phyloP scores from a whole-genome alignment of 2,113 vertebrate species.

The Anolis sagrei region DNA sequence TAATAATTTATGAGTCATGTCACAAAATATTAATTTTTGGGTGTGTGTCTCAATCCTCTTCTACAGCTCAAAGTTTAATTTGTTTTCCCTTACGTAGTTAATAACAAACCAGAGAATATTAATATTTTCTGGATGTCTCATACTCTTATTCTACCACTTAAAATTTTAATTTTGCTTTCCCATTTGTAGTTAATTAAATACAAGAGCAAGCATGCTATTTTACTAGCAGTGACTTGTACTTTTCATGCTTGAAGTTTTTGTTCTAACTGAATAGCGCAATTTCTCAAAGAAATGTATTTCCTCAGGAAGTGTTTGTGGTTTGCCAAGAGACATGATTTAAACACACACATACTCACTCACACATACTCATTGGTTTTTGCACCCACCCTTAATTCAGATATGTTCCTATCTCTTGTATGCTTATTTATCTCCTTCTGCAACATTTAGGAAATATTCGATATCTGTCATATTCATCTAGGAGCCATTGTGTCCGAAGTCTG shows the following conservation, averaged over 20 bases:
- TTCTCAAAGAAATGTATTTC: constrained; percentile 63
- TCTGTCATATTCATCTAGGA: not conserved
- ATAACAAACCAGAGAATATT: not conserved
- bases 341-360: constrained; percentile 50
- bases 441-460: not conserved
- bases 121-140: not conserved
- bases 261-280: constrained; percentile 34
- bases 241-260: not conserved
- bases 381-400: constrained; percentile 45
- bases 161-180: constrained; percentile 2
- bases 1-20: not conserved
- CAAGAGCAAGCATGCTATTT: constrained; percentile 34
- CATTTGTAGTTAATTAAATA: not conserved
- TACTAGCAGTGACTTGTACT: not conserved
- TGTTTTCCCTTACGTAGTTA: no score
- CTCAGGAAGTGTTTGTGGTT: constrained; percentile 77
- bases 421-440: not conserved
- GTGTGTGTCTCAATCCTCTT: no score
- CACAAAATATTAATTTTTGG: not conserved
- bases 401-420: constrained; percentile 33
- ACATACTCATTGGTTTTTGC: constrained; percentile 25
- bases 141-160: not conserved
- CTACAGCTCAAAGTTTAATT: no score
- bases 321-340: constrained; percentile 56
- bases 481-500: not conserved